Evolutionary conservation across 2,797 vertebrate genomes (phyloP).

Genomic region (Geotrypetes seraphini): DNA sequence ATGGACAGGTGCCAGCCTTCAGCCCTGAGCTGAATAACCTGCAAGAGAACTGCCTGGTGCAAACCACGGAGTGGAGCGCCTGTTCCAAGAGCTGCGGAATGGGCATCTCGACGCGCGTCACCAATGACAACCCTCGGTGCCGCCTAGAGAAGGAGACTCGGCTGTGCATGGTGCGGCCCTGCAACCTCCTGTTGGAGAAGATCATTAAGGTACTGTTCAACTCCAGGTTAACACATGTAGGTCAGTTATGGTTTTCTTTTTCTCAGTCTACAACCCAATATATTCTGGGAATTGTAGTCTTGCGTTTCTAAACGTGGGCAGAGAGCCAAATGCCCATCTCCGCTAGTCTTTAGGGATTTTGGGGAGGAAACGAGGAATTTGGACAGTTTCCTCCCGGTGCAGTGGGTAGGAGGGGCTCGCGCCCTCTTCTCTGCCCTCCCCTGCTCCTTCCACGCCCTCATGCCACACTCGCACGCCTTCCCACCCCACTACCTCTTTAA

Average conservation of each 20-base stretch:
- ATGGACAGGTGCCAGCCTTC: conserved; percentile 25
- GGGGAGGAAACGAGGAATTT: no score
- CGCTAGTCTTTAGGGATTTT: not conserved
- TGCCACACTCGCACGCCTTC: no score
- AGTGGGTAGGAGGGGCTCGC: no score
- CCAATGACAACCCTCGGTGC: conserved; percentile 59
- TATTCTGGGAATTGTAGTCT: not conserved
- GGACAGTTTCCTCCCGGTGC: no score
- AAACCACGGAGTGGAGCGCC: conserved; percentile 58
- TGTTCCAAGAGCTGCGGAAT: conserved; percentile 61
- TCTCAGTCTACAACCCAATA: no score
- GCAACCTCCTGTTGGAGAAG: conserved; percentile 33
- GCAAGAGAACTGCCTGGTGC: conserved; percentile 62
- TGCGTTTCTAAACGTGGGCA: not conserved
- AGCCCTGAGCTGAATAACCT: conserved; percentile 27
- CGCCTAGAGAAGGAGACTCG: conserved; percentile 57
- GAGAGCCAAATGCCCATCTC: not conserved
- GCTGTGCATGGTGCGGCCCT: conserved; percentile 58
- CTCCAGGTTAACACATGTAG: no score
- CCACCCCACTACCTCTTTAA: no score
- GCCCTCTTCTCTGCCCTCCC: no score
- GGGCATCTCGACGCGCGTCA: conserved; percentile 59
- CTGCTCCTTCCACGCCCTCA: no score
- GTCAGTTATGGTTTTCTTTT: not conserved
- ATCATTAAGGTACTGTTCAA: conserved; percentile 41